Percentiles rank a stretch among this genome's conserved stretches.
Conservation (phyloP, 2,888 invertebrate species). For the Andrena dorsata region DNA sequence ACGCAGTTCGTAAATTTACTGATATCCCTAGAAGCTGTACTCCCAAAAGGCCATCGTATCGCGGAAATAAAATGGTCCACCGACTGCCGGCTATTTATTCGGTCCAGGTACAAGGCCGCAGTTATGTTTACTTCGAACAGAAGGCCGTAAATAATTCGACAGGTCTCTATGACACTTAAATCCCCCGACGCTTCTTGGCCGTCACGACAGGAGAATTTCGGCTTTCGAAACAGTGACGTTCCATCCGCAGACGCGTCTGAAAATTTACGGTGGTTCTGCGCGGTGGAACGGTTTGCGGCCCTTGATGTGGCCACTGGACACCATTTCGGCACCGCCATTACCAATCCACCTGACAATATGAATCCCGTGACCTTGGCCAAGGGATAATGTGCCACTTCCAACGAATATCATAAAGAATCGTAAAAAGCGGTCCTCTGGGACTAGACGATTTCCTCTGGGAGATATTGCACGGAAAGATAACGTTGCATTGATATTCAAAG, state of each 20-base stretch:
- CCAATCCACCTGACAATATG: conserved; percentile 45
- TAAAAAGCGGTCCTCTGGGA: conserved; percentile 4
- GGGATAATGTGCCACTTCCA: conserved; percentile 25
- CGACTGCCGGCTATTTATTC: background rate
- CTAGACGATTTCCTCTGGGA: background rate
- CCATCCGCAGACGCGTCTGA: conserved; percentile 40
- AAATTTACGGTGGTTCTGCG: conserved; percentile 78
- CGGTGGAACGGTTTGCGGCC: conserved; percentile 72
- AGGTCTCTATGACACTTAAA: conserved; percentile 61
- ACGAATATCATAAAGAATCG: conserved; percentile 27
- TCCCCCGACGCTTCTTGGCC: conserved; percentile 9
- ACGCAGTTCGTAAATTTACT: conserved; percentile 11
- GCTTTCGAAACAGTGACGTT: conserved; percentile 9
- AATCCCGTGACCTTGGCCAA: conserved; percentile 57
- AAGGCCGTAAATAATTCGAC: conserved; percentile 72
- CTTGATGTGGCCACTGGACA: conserved; percentile 73
- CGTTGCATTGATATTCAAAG: too few relatives aligned
- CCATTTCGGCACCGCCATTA: conserved; percentile 39
- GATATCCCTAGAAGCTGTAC: background rate
- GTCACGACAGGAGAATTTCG: conserved; percentile 6
- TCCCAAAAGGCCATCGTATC: background rate
- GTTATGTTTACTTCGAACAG: conserved; percentile 23
- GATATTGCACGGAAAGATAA: background rate
- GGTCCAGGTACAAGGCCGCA: conserved; percentile 22
- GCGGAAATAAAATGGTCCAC: background rate